Evolutionary conservation across 23 tunicate genomes (phyloP).

Genomic region (Ciona savignyi): DNA sequence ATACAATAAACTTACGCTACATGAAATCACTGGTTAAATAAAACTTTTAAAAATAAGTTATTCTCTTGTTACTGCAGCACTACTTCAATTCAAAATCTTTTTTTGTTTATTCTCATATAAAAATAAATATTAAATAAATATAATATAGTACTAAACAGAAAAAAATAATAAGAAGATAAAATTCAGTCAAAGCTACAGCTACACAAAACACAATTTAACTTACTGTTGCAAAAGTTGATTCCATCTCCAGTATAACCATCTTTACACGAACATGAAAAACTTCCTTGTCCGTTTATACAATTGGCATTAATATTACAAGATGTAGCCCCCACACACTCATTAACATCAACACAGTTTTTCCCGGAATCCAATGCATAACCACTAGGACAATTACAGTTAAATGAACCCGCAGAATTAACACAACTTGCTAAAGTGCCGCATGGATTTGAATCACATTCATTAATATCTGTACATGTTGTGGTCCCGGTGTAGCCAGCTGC

Average conservation of each 20-base stretch:
- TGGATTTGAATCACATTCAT: slow-evolving; percentile 18
- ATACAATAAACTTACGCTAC: too few species aligned
- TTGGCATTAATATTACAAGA: slow-evolving; percentile 8
- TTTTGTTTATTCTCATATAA: too few species aligned
- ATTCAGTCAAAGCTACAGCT: too few species aligned
- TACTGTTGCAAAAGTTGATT: slow-evolving; percentile 2
- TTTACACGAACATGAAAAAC: slow-evolving; percentile 10
- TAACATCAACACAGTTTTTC: slow-evolving; percentile 9
- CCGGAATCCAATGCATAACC: slow-evolving; percentile 11
- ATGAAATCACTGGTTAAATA: too few species aligned
- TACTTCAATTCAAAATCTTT: too few species aligned
- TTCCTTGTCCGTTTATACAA: slow-evolving; percentile 16
- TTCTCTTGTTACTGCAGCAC: too few species aligned
- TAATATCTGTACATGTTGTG: slow-evolving; percentile 6
- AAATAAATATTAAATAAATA: too few species aligned
- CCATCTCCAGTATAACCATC: slow-evolving; percentile 13
- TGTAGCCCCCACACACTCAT: slow-evolving; percentile 22
- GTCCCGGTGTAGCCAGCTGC: slow-evolving; percentile 11
- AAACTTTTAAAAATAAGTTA: too few species aligned
- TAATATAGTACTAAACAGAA: too few species aligned
- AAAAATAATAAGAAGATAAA: too few species aligned
- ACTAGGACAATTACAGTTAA: slow-evolving; percentile 10
- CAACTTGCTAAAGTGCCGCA: slow-evolving; percentile 22
- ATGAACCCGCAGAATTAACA: slow-evolving; percentile 17
- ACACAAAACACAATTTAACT: too few species aligned